A percentile compares a stretch with the other conserved stretches of the same genome.
Evolutionary conservation across 1,140 invertebrate genomes (phyloP).

Genomic region (Plectrocnemia conspersa): DNA sequence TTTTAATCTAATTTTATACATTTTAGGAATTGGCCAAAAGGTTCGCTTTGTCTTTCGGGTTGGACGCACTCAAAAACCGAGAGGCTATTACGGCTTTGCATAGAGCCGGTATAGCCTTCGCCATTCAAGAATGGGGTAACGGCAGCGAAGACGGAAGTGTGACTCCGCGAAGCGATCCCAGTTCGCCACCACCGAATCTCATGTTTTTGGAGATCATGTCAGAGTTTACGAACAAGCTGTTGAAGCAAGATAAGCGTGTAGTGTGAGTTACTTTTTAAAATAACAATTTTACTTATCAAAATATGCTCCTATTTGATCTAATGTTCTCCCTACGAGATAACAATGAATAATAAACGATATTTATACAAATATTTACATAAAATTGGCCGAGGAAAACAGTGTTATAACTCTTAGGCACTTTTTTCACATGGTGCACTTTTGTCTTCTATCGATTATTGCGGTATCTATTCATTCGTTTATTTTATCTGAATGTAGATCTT

Average conservation of each 20-base stretch:
- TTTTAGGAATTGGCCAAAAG: conserved; percentile 85
- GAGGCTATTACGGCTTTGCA: conserved; percentile 96
- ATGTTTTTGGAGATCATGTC: conserved; percentile 90
- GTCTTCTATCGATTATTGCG: no score
- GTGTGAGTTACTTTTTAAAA: conserved; percentile 59
- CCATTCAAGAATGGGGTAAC: conserved; percentile 64
- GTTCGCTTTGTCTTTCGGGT: conserved; percentile 94
- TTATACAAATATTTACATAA: no score
- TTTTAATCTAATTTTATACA: background rate
- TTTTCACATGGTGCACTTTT: no score
- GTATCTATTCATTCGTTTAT: no score
- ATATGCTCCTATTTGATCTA: no score
- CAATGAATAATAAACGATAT: no score
- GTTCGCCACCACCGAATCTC: conserved; percentile 78
- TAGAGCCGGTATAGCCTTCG: conserved; percentile 88
- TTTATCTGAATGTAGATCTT: no score
- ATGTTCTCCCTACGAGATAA: no score
- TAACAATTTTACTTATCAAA: no score
- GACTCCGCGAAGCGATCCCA: conserved; percentile 58
- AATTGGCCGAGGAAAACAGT: no score
- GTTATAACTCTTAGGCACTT: no score
- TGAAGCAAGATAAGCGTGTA: conserved; percentile 93
- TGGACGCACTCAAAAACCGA: conserved; percentile 95
- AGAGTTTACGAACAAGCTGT: conserved; percentile 94
- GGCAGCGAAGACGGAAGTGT: conserved; percentile 32